phyloP scores from a whole-genome alignment of 2,113 vertebrate species.

The Pholis gunnellus region DNA sequence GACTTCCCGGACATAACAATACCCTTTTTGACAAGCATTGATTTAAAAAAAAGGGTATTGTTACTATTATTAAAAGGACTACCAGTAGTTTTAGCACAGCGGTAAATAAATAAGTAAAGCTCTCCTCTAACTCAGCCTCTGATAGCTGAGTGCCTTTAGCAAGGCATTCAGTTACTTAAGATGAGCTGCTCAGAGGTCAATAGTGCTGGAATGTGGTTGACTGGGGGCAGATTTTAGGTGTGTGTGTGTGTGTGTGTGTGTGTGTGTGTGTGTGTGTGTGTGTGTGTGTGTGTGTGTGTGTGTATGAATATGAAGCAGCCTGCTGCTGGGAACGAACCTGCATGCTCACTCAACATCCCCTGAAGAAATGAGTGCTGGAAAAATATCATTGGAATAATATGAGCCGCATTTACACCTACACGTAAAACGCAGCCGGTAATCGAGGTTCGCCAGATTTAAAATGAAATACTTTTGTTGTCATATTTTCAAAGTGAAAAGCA shows the following conservation, averaged over 20 bases:
- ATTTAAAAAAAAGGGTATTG: background rate
- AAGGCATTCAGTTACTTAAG: slow-evolving; percentile 37
- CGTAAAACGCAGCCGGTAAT: slow-evolving; percentile 13
- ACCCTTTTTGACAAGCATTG: background rate
- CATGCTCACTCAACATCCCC: slow-evolving; percentile 26
- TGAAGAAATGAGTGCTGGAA: slow-evolving; percentile 14
- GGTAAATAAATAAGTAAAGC: slow-evolving; percentile 36
- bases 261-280: background rate
- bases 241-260: background rate
- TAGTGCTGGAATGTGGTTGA: slow-evolving; percentile 41
- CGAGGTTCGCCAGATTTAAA: slow-evolving; percentile 16
- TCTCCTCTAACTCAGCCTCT: slow-evolving; percentile 16
- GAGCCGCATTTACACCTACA: slow-evolving; percentile 30
- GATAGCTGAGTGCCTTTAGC: slow-evolving; percentile 33
- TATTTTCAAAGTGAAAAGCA: slow-evolving; percentile 30
- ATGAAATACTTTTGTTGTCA: slow-evolving; percentile 25
- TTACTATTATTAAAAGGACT: slow-evolving; percentile 9
- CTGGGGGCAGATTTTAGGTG: slow-evolving; percentile 29
- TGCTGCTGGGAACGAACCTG: slow-evolving; percentile 23
- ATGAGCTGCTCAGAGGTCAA: slow-evolving; percentile 59
- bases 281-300: slow-evolving; percentile 19
- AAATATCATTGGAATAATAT: slow-evolving; percentile 34
- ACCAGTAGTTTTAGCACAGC: background rate
- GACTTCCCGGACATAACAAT: background rate
- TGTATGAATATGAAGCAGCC: slow-evolving; percentile 48